Conservation (phyloP, 2,113 vertebrate genomes). For the Ahaetulla prasina region DNA sequence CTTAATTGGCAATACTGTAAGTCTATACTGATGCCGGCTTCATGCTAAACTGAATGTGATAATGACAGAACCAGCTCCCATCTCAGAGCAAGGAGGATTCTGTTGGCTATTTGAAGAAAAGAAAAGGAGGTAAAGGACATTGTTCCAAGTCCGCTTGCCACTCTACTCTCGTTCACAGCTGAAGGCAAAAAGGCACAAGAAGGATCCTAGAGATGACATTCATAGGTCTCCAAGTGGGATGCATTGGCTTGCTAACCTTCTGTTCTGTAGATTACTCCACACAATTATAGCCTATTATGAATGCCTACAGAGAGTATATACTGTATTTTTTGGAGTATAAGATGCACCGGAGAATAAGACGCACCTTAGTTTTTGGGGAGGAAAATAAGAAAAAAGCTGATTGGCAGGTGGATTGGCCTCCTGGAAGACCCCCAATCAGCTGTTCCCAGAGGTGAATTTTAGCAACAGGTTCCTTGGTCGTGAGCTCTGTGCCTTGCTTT, state of each 20-base stretch:
- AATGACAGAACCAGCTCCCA: neutral
- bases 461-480: no score
- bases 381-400: no score
- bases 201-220: neutral
- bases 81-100: neutral
- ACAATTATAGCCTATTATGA: neutral
- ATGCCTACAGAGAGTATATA: neutral
- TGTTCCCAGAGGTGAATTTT: no score
- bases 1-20: neutral
- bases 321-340: no score
- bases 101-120: neutral
- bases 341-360: no score
- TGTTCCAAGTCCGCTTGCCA: neutral
- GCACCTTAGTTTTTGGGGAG: no score
- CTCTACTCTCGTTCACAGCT: neutral
- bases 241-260: neutral
- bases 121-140: neutral
- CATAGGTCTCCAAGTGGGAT: neutral
- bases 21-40: neutral
- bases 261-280: neutral
- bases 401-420: no score
- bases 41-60: neutral
- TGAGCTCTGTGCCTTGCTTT: no score
- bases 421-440: no score
- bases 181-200: neutral